Percentiles rank a stretch among this genome's conserved stretches.
These are phyloP conservation scores for Dromococcyx pavoninus DNA, from an alignment of 2,797 vertebrate species.

Conservation along the genomic window DNA sequence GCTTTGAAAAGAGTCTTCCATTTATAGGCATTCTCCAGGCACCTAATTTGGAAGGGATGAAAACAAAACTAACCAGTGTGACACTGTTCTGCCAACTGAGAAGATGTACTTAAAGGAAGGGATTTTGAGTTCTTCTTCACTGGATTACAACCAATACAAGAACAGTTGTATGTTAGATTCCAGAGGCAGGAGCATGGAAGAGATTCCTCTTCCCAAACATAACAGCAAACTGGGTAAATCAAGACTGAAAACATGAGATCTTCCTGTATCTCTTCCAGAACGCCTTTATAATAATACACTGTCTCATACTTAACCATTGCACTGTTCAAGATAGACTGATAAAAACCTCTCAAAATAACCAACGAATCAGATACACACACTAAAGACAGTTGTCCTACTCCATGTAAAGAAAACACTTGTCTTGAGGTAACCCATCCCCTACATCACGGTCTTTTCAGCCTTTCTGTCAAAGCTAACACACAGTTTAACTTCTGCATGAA, in stretches of 20 bases:
- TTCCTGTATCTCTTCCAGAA: neutral
- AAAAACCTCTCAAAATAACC: neutral
- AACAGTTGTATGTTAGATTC: neutral
- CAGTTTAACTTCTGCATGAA: neutral
- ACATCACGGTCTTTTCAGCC: neutral
- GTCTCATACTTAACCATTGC: neutral
- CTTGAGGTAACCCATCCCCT: neutral
- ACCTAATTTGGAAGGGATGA: slow-evolving; percentile 27
- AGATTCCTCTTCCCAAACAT: neutral
- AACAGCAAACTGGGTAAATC: neutral
- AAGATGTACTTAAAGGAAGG: neutral
- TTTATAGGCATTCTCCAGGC: slow-evolving; percentile 43
- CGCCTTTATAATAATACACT: neutral
- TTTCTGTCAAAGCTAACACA: neutral
- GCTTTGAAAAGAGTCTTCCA: slow-evolving; percentile 23
- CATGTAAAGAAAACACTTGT: neutral
- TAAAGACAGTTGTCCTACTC: neutral
- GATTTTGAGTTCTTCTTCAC: neutral
- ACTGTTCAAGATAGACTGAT: neutral
- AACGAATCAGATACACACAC: neutral
- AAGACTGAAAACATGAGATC: neutral
- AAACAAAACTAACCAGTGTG: slow-evolving; percentile 19
- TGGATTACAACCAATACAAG: neutral
- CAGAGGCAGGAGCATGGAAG: accelerated
- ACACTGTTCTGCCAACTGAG: neutral